A percentile compares a stretch with the other conserved stretches of the same genome.
These are phyloP conservation scores for Microctenopoma stevenorrisi DNA, from an alignment of 2,797 vertebrate species.

Conservation along the genomic window DNA sequence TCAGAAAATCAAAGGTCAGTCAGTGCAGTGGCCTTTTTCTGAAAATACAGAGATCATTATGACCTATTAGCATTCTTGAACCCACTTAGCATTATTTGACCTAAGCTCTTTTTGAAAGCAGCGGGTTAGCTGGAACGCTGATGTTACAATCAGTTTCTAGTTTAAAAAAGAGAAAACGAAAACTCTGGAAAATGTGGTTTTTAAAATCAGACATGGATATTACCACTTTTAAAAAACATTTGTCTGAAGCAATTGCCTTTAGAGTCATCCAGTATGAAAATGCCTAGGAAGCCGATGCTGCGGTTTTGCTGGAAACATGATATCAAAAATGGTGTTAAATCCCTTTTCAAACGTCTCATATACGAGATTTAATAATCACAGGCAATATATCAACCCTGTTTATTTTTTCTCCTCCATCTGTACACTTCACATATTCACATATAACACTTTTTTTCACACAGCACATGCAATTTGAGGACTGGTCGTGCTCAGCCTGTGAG, in stretches of 20 bases:
- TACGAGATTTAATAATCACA: conserved; percentile 27
- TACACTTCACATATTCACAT: conserved; percentile 13
- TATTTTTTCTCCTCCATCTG: conserved; percentile 40
- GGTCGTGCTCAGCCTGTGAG: conserved; percentile 45
- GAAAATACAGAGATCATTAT: conserved; percentile 63
- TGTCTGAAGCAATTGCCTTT: conserved; percentile 27
- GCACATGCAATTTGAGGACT: conserved; percentile 36
- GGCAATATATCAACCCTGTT: conserved; percentile 13
- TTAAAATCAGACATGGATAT: conserved; percentile 7
- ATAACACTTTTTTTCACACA: no score
- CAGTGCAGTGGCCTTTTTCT: conserved; percentile 48
- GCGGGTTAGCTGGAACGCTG: not conserved
- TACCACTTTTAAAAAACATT: conserved; percentile 13
- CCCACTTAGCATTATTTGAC: conserved; percentile 41
- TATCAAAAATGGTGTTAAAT: conserved; percentile 26
- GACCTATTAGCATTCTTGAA: conserved; percentile 66
- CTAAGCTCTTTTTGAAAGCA: conserved; percentile 12
- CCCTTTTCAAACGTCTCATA: conserved; percentile 15
- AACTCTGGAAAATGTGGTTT: conserved; percentile 1
- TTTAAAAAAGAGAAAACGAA: conserved; percentile 35
- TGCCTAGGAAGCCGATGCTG: not conserved
- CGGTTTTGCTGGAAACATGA: conserved; percentile 14
- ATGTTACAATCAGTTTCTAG: conserved; percentile 17
- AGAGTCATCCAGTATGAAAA: conserved; percentile 21
- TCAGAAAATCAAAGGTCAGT: conserved; percentile 77